phyloP scores from a whole-genome alignment of 2,797 vertebrate genomes.

The Arrhamphus sclerolepis region DNA sequence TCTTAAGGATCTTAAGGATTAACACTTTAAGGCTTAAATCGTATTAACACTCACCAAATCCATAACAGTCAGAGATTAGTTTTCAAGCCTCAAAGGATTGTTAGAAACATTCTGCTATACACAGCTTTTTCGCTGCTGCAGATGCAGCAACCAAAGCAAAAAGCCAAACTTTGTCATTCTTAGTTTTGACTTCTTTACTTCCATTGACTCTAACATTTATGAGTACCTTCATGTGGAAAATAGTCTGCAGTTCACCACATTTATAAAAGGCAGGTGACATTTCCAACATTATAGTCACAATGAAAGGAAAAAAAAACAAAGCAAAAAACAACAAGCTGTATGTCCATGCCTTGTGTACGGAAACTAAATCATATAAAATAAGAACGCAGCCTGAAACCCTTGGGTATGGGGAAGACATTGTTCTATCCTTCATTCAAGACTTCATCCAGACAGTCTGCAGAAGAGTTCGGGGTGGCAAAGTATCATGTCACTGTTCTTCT shows the following conservation, averaged over 20 bases:
- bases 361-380: not conserved
- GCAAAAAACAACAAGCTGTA: too few relatives aligned
- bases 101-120: slow-evolving; percentile 43
- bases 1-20: slow-evolving; percentile 64
- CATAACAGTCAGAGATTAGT: slow-evolving; percentile 64
- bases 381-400: not conserved
- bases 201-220: slow-evolving; percentile 2
- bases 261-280: too few relatives aligned
- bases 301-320: too few relatives aligned
- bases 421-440: slow-evolving; percentile 2
- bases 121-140: slow-evolving; percentile 34
- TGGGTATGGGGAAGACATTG: not conserved
- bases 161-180: slow-evolving; percentile 7
- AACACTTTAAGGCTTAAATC: slow-evolving; percentile 65
- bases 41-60: slow-evolving; percentile 64
- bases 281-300: too few relatives aligned
- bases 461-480: slow-evolving; percentile 7
- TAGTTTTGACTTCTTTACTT: not conserved
- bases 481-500: slow-evolving; percentile 44
- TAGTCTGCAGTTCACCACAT: not conserved
- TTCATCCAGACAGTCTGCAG: slow-evolving; percentile 12
- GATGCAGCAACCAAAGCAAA: slow-evolving; percentile 11
- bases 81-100: slow-evolving; percentile 46
- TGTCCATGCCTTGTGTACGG: too few relatives aligned
- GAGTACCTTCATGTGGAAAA: not conserved